Evolutionary conservation across 2,113 vertebrate genomes (phyloP).

Genomic region (Pseudopodoces humilis): DNA sequence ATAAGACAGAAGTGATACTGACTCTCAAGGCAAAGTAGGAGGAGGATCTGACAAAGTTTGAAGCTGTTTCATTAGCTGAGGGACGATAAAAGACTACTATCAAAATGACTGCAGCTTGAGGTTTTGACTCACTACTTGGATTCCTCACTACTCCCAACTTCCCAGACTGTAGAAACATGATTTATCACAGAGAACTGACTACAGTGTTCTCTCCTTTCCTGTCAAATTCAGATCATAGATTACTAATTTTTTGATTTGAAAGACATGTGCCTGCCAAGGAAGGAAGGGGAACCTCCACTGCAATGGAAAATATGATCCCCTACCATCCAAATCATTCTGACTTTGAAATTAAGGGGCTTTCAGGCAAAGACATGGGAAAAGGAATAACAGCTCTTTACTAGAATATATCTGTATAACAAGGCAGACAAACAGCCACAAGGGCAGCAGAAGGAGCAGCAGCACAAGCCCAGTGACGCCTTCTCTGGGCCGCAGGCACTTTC

Average conservation of each 20-base stretch:
- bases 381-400: neutral
- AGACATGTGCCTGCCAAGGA: neutral
- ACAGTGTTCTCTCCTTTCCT: neutral
- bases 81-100: conserved; percentile 17
- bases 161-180: neutral
- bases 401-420: neutral
- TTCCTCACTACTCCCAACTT: neutral
- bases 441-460: too few species aligned
- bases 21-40: conserved; percentile 37
- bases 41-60: conserved; percentile 28
- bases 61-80: conserved; percentile 22
- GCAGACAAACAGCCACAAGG: neutral
- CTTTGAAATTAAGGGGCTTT: neutral
- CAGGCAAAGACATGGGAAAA: neutral
- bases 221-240: neutral
- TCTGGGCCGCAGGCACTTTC: neutral
- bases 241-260: neutral
- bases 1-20: conserved; percentile 37
- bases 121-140: neutral
- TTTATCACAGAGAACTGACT: conserved; percentile 18
- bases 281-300: neutral
- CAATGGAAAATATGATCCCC: neutral
- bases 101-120: neutral
- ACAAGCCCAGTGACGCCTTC: neutral
- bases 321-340: neutral